phyloP scores from a whole-genome alignment of 2,113 vertebrate species.

The Hemibagrus wyckioides region DNA sequence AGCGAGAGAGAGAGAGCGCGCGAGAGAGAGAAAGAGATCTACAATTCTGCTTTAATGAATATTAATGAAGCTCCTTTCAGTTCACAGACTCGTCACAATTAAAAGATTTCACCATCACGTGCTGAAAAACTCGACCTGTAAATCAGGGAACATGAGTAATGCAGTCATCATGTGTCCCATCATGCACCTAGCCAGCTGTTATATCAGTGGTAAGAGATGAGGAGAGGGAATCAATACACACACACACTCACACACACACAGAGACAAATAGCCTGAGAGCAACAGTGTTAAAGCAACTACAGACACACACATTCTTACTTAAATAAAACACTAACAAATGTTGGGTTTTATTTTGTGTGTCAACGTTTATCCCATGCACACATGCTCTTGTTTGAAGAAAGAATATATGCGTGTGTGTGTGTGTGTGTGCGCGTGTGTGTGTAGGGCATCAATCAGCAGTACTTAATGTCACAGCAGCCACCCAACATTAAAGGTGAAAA shows the following conservation, averaged over 20 bases:
- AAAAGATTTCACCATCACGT: neutral
- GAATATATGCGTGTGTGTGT: neutral
- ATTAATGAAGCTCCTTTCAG: neutral
- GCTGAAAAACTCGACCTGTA: neutral
- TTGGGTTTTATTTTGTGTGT: neutral
- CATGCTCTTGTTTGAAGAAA: neutral
- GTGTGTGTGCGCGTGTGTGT: neutral
- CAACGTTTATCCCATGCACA: neutral
- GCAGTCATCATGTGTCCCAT: constrained; percentile 42
- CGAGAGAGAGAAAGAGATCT: too few relatives aligned
- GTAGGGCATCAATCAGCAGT: neutral
- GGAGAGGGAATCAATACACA: constrained; percentile 6
- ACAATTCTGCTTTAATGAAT: neutral
- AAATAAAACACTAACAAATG: neutral
- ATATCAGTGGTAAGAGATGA: constrained; percentile 48
- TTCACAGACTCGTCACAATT: neutral
- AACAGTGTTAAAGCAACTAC: neutral
- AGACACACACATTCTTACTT: neutral
- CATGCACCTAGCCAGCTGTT: constrained; percentile 63
- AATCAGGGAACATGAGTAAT: constrained; percentile 61
- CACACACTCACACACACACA: neutral
- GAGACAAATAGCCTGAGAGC: neutral
- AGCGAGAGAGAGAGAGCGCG: too few relatives aligned
- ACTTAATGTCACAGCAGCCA: neutral
- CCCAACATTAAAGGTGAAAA: constrained; percentile 3